phyloP scores from a whole-genome alignment of 2,113 vertebrate genomes.

The Melospiza georgiana region DNA sequence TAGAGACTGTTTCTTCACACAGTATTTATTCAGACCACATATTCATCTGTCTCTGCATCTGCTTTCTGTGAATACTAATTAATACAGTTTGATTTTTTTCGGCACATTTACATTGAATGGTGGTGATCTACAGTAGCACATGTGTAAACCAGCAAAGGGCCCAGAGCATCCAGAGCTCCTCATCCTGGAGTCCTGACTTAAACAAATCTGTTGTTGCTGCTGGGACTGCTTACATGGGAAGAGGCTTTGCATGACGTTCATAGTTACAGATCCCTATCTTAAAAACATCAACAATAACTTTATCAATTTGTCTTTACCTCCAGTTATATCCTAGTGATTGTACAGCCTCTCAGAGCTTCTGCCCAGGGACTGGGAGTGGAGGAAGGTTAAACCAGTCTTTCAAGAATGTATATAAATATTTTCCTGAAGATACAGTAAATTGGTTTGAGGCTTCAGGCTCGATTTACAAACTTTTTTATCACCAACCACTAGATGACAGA shows the following conservation, averaged over 20 bases:
- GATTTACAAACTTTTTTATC: neutral
- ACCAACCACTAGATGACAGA: neutral
- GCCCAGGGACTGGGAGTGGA: neutral
- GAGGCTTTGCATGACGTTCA: neutral
- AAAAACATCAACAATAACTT: neutral
- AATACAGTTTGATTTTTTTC: neutral
- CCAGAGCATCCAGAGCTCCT: neutral
- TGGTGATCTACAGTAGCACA: neutral
- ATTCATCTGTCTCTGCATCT: neutral
- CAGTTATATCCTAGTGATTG: neutral
- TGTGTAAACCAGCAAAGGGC: neutral
- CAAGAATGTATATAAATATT: neutral
- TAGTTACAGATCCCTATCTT: neutral
- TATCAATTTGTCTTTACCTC: neutral
- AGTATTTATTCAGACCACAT: neutral
- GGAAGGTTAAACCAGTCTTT: neutral
- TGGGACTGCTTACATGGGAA: neutral
- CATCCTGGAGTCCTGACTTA: neutral
- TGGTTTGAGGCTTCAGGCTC: neutral
- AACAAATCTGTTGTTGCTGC: neutral
- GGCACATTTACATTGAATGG: neutral
- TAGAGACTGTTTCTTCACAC: neutral
- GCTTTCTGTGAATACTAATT: neutral
- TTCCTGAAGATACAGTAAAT: neutral
- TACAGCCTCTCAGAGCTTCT: neutral